Base-by-base conservation (phyloP, 1,140 invertebrate species). In the Nasonia longicornis region DNA sequence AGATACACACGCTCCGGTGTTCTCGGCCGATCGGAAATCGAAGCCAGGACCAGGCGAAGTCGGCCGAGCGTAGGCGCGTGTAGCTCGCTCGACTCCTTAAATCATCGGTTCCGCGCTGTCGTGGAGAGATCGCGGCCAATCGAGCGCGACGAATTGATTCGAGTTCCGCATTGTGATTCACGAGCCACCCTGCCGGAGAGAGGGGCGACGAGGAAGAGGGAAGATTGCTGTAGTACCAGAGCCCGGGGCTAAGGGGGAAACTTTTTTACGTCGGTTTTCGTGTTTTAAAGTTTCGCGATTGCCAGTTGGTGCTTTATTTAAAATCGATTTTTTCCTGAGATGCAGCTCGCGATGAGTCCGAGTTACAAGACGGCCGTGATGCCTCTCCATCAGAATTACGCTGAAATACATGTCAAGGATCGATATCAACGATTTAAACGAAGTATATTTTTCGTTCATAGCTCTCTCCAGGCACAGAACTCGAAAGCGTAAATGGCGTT, bases 141-240 rank as follows among this genome's bases (percentile, higher is more conserved):
- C 67, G 69, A 82, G 52, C 42, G 58, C 75, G 80, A 66, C 58
- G 75, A 82, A 82, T 81, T 77, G 80, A 82, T 82, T 82, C 58
- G 52, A 77, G 75, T 71, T 82, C 75, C 75, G 75, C 80, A 82
- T 82, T 82, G 69, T 73, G 76, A 82, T 82, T 82, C 80, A 48
- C 79, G 73, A 75, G 63, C 42, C 11, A 29, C 12, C 26, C 22
- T 22, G 12, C 2, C 14, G 52, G 16, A 58, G 52, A 58, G 45
- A 10, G 45, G 45, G 11, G 42, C 42, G 42, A 45, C 10, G 42
- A 45, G 42, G 42, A 52, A 58, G 52, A 58, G 16, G 52, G 4
- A n/a, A 58, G 52, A 73, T 35, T 73, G 71, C 35, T 73, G 20
- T 45, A 31, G 12, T 73, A 58, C 71, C 26, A 12, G 66, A 29